phyloP scores from a whole-genome alignment of 2,113 vertebrate species.

The Pollimyrus isidori region DNA sequence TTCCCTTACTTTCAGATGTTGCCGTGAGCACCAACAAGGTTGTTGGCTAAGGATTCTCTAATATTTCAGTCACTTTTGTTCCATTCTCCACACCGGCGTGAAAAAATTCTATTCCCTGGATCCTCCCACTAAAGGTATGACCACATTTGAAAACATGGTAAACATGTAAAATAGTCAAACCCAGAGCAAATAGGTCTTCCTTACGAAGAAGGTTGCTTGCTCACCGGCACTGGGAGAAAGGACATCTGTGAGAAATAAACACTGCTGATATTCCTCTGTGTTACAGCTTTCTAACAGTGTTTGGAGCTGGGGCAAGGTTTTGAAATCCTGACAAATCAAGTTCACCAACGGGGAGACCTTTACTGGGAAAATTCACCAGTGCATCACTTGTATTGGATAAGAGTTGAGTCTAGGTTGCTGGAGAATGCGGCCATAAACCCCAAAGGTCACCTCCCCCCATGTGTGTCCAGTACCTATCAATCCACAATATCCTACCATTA shows the following conservation, averaged over 20 bases:
- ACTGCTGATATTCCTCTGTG: background rate
- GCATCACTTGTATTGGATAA: background rate
- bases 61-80: background rate
- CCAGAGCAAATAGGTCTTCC: background rate
- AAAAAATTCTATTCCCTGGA: background rate
- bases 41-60: background rate
- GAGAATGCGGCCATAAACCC: background rate
- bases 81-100: background rate
- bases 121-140: background rate
- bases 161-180: background rate
- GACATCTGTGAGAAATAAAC: background rate
- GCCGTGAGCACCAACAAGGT: background rate
- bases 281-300: background rate
- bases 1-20: background rate
- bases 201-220: background rate
- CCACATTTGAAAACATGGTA: background rate
- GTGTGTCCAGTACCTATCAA: background rate
- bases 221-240: background rate
- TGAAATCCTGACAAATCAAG: background rate
- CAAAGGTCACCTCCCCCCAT: background rate
- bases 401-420: background rate
- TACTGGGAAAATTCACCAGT: background rate
- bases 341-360: background rate
- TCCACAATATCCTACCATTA: background rate
- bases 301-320: background rate